Conservation (phyloP, 2,797 vertebrate species). For the Girardinus metallicus region DNA sequence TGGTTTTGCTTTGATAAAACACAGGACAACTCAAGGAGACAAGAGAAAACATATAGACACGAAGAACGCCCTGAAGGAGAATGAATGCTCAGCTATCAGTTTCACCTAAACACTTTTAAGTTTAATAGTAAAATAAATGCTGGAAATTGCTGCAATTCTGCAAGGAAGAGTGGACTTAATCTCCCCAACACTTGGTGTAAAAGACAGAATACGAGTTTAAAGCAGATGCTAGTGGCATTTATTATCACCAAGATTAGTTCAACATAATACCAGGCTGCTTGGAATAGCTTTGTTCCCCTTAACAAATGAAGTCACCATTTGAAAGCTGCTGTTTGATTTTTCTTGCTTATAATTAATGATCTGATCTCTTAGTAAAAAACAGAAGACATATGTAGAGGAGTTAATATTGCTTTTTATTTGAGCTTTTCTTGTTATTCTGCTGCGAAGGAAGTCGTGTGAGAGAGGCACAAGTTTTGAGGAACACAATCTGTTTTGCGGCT, state of each 20-base stretch:
- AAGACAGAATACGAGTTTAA: background rate
- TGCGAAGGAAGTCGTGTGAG: background rate
- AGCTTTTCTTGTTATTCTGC: background rate
- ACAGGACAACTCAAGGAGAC: background rate
- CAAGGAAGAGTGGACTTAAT: background rate
- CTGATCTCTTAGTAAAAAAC: background rate
- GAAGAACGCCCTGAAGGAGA: background rate
- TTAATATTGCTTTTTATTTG: background rate
- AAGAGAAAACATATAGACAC: background rate
- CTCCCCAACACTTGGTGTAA: background rate
- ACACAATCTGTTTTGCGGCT: constrained; percentile 17
- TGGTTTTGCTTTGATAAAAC: background rate
- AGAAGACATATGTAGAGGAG: background rate
- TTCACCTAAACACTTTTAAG: background rate
- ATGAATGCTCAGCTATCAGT: background rate
- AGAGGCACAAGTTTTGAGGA: background rate
- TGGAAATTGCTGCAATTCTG: background rate
- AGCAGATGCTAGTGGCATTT: background rate
- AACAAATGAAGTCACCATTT: background rate
- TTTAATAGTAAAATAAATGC: background rate
- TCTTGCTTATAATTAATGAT: background rate
- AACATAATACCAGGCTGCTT: background rate
- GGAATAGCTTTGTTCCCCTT: background rate
- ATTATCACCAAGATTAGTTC: background rate
- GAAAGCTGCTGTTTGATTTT: background rate